phyloP scores from a whole-genome alignment of 2,113 vertebrate species.

The Oryzias curvinotus region DNA sequence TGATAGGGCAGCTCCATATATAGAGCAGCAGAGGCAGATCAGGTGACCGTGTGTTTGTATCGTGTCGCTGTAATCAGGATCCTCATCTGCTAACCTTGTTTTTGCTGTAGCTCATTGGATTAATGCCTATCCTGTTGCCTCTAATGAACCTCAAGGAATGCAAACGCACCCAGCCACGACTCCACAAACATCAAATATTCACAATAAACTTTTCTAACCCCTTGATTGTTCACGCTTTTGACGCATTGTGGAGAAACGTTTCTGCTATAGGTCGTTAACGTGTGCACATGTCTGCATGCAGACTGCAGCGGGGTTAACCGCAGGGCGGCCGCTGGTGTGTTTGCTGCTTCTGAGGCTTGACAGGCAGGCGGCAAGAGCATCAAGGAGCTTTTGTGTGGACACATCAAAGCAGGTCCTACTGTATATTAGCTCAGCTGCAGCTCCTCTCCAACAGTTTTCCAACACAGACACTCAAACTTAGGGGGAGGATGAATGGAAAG shows the following conservation, averaged over 20 bases:
- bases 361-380: slow-evolving; percentile 29
- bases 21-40: slow-evolving; percentile 50
- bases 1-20: slow-evolving; percentile 61
- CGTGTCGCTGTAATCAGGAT: slow-evolving; percentile 38
- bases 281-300: not conserved
- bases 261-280: slow-evolving; percentile 1
- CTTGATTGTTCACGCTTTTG: too few species aligned
- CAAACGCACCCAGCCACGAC: too few species aligned
- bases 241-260: too few species aligned
- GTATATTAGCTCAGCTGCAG: slow-evolving; percentile 49
- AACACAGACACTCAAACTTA: slow-evolving; percentile 6
- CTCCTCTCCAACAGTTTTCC: not conserved
- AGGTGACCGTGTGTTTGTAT: slow-evolving; percentile 32
- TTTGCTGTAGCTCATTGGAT: slow-evolving; percentile 9
- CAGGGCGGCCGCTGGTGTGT: slow-evolving; percentile 43
- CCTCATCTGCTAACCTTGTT: slow-evolving; percentile 23
- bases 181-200: too few species aligned
- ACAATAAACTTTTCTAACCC: too few species aligned
- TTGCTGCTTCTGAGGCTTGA: slow-evolving; percentile 65
- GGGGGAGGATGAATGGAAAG: too few species aligned
- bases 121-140: slow-evolving; percentile 9
- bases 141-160: not conserved
- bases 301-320: slow-evolving; percentile 12
- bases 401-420: slow-evolving; percentile 39
- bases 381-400: slow-evolving; percentile 30